Percentiles rank a stretch among this genome's conserved stretches.
Conservation (phyloP, 2,797 vertebrate genomes). For the Spinus olivaceus region DNA sequence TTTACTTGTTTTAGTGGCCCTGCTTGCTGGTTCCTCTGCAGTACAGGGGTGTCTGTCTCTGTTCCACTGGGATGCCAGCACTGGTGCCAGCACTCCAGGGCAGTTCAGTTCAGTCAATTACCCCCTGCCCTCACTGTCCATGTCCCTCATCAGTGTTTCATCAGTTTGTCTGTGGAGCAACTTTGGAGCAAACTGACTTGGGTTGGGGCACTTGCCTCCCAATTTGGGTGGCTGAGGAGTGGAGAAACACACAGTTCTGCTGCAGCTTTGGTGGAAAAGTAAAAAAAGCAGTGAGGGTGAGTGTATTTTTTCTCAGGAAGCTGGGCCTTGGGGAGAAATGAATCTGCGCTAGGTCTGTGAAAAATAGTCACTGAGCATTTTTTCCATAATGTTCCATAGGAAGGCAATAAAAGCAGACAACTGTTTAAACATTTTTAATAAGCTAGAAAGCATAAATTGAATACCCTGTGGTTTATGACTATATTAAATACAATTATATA, state of each 20-base stretch:
- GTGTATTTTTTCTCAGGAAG: background rate
- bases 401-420: background rate
- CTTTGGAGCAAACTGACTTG: background rate
- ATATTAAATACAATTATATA: constrained; percentile 14
- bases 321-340: background rate
- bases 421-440: constrained; percentile 15
- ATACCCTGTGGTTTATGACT: constrained; percentile 10
- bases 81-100: background rate
- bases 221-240: background rate
- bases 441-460: background rate
- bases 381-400: background rate
- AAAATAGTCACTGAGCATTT: background rate
- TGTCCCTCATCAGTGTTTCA: background rate
- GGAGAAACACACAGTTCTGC: background rate
- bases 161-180: background rate
- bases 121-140: rapidly evolving
- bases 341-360: background rate
- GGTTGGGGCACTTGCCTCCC: background rate
- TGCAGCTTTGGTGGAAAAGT: background rate
- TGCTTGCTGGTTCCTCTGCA: background rate
- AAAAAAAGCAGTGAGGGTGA: background rate
- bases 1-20: background rate
- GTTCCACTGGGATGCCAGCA: no score
- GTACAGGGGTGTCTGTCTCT: rapidly evolving
- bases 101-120: no score